Evolutionary conservation across 1,140 invertebrate species (phyloP), one percentile per base, ranked within the genome.

Genomic region (Rhagoletis pomonella): DNA sequence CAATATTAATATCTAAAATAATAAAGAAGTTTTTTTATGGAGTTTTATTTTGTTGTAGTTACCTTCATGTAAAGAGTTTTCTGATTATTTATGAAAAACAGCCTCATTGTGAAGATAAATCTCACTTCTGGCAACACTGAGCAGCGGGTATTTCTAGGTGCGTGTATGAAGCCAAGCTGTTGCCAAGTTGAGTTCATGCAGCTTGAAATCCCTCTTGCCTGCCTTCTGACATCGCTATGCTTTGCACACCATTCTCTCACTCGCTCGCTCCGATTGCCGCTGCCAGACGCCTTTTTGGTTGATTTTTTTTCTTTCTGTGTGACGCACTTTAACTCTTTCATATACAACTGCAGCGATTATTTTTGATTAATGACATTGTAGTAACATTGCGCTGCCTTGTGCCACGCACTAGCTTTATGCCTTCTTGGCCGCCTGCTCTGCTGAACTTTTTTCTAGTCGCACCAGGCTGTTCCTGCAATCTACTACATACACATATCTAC

Each of bases 341-440:
- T n/a, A 44, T 39, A n/a, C 67, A 47, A 73, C 64, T 39, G 29
- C 29, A 10, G 64, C 67, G 67, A 44, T 73, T 73, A 44, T 44
- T 44, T 73, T 73, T 73, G 67, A 73, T 73, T 44, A 73, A 73
- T 73, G 67, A 73, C 67, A 73, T n/a, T 47, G 14, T 17, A 17
- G 14, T 17, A 17, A 39, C 67, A 73, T 4, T 42, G 19, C 67
- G 12, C 39, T 73, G 10, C 39, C 67, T 73, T 2, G 67, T 17
- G 67, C 67, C 39, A 47, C 10, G 42, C 42, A 73, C 12, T n/a
- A 17, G 39, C 14, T 44, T 3, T 42, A 44, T 42, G 4, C 0
- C 42, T 44, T 17, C 39, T 14, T 4, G 1, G 62, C n/a, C 5
- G 62, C 62, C 5, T 67, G 0, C 64, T 42, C 10, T 10, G 19